Evolutionary conservation across 2,888 invertebrate genomes (phyloP).

Genomic region (Tachina fera): DNA sequence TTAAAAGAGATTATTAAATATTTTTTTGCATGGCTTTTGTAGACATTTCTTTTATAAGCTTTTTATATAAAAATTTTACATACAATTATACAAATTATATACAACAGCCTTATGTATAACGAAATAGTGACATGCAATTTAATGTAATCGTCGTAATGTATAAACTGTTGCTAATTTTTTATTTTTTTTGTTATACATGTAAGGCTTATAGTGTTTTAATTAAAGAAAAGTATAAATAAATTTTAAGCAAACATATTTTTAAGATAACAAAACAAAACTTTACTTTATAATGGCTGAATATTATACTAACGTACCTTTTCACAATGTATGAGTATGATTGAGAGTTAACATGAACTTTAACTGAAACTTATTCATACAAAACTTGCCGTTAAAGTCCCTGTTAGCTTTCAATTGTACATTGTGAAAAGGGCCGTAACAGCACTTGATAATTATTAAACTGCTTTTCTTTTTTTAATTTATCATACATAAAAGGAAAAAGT

Average conservation of each 20-base stretch:
- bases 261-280: neutral
- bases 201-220: neutral
- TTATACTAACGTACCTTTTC: too few species aligned
- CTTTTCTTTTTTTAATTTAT: neutral
- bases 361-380: too few species aligned
- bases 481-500: neutral
- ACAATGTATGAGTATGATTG: too few species aligned
- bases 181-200: too few species aligned
- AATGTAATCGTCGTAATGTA: too few species aligned
- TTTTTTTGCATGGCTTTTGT: constrained; percentile 58
- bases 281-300: too few species aligned
- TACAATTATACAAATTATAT: constrained; percentile 1
- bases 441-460: neutral
- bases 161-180: too few species aligned
- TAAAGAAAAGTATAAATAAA: neutral
- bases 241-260: constrained; percentile 1
- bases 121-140: neutral
- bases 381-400: too few species aligned
- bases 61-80: constrained; percentile 57
- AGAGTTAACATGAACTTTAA: too few species aligned
- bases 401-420: too few species aligned
- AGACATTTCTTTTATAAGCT: constrained; percentile 55
- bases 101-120: neutral
- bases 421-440: too few species aligned
- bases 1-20: constrained; percentile 11